These are phyloP conservation scores for Sturnus vulgaris DNA, from an alignment of 2,113 vertebrate species.

Conservation along the genomic window DNA sequence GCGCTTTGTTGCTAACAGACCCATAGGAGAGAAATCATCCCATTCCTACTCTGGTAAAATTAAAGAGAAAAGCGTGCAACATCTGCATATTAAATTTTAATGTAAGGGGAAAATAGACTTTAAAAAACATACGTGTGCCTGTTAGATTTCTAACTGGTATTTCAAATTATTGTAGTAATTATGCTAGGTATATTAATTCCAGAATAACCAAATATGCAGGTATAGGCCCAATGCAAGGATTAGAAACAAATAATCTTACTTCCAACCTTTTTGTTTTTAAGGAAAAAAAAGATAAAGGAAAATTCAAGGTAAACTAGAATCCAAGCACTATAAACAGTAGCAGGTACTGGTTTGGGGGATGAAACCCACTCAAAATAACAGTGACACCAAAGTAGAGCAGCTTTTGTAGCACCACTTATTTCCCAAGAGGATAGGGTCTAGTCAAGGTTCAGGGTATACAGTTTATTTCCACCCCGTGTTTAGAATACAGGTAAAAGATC, in stretches of 20 bases:
- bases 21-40: background rate
- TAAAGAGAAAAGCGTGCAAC: background rate
- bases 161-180: constrained; percentile 12
- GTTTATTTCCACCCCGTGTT: background rate
- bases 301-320: constrained; percentile 60
- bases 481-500: background rate
- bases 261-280: background rate
- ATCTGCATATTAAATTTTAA: constrained; percentile 19
- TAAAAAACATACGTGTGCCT: constrained; percentile 1
- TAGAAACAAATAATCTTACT: constrained; percentile 23
- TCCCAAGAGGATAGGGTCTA: constrained; percentile 21
- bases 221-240: constrained; percentile 9
- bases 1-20: constrained; percentile 30
- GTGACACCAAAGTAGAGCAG: background rate
- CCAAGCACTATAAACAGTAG: background rate
- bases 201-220: background rate
- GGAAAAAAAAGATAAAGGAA: background rate
- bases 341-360: background rate
- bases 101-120: constrained; percentile 2
- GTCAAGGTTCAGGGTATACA: constrained; percentile 4
- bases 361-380: constrained; percentile 9
- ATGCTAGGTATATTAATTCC: background rate
- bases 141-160: constrained; percentile 54
- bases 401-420: constrained; percentile 18
- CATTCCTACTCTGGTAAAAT: background rate